Evolutionary conservation across 2,888 invertebrate species (phyloP).

Genomic region (Margaritifera margaritifera): DNA sequence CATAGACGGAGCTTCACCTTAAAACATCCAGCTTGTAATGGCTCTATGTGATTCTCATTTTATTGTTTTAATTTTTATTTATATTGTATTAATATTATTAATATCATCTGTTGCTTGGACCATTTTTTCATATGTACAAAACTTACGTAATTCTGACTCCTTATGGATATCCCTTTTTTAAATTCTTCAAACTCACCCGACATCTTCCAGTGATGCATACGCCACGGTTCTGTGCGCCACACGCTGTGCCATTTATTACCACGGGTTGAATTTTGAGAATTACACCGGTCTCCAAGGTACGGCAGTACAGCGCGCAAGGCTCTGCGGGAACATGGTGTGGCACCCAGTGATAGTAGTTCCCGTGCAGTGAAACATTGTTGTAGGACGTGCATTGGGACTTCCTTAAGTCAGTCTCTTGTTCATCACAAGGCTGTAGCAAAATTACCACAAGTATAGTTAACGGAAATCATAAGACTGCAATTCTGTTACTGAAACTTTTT

Average conservation of each 20-base stretch:
- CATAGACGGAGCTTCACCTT: too few species aligned
- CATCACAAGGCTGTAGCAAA: constrained; percentile 48
- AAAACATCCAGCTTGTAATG: too few species aligned
- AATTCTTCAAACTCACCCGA: constrained; percentile 78
- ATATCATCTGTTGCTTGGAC: too few species aligned
- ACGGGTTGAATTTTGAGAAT: constrained; percentile 29
- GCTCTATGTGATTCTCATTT: too few species aligned
- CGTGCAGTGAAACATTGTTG: constrained; percentile 87
- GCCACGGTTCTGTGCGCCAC: constrained; percentile 83
- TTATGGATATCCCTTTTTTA: too few species aligned
- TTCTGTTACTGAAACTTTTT: too few species aligned
- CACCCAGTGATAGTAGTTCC: constrained; percentile 82
- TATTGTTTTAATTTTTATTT: too few species aligned
- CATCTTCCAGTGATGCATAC: constrained; percentile 95
- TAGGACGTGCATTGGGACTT: constrained; percentile 88
- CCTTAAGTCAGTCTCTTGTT: constrained; percentile 14
- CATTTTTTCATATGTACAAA: too few species aligned
- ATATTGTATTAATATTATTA: too few species aligned
- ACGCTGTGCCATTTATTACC: constrained; percentile 90
- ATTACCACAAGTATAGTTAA: too few species aligned
- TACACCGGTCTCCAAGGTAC: constrained; percentile 28
- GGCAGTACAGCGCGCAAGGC: constrained; percentile 88
- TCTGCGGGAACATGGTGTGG: constrained; percentile 83
- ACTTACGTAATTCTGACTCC: too few species aligned
- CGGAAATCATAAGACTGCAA: too few species aligned